Evolutionary conservation across 2,797 vertebrate species (phyloP).

Genomic region (Periophthalmus magnuspinnatus): DNA sequence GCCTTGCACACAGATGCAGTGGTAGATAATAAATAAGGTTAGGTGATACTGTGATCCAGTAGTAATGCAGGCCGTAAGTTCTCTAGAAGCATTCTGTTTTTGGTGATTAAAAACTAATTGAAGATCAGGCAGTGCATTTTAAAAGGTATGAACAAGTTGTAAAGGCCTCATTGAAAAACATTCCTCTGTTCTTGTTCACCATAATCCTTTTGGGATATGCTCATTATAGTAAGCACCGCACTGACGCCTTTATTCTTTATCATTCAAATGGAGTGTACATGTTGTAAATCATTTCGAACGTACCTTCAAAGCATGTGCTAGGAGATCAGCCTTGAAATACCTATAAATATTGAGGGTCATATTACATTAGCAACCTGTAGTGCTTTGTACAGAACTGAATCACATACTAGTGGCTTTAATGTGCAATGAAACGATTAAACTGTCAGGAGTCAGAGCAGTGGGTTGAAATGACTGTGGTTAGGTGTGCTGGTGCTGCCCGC

Average conservation of each 20-base stretch:
- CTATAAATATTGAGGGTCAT: constrained; percentile 18
- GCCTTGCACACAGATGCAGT: constrained; percentile 22
- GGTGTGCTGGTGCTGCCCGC: too few species aligned
- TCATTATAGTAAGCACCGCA: constrained; percentile 42
- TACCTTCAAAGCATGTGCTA: constrained; percentile 33
- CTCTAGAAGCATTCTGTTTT: constrained; percentile 5
- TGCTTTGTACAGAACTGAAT: constrained; percentile 30
- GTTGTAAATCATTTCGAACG: constrained; percentile 28
- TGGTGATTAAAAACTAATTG: constrained; percentile 15
- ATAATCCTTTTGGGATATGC: constrained; percentile 32
- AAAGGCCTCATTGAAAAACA: constrained; percentile 13
- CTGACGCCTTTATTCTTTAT: constrained; percentile 45
- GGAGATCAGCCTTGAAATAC: constrained; percentile 31
- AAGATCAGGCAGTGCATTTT: neutral
- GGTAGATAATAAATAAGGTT: constrained; percentile 43
- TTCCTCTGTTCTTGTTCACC: constrained; percentile 25
- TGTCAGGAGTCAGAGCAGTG: constrained; percentile 34
- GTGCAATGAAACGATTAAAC: constrained; percentile 27
- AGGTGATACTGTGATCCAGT: constrained; percentile 22
- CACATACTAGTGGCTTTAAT: constrained; percentile 39
- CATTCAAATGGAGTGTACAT: constrained; percentile 26
- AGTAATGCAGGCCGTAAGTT: constrained; percentile 13
- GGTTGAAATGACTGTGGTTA: neutral
- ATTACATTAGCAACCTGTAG: constrained; percentile 32
- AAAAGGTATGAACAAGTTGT: constrained; percentile 17